Evolutionary conservation across 2,113 vertebrate species (phyloP).

Genomic region (Junco hyemalis): DNA sequence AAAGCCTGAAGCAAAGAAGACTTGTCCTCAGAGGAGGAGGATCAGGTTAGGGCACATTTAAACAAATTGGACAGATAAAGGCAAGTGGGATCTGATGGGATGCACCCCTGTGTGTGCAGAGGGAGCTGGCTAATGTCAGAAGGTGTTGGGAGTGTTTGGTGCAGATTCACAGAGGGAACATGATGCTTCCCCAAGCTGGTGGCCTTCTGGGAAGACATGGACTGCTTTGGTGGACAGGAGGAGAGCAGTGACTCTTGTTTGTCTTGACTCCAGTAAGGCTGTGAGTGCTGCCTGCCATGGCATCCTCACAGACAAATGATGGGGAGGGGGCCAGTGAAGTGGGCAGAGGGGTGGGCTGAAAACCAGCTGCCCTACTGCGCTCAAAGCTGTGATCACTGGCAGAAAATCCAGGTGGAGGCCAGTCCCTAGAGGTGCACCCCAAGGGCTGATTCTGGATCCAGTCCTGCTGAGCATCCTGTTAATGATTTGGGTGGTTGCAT

Average conservation of each 20-base stretch:
- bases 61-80: not conserved
- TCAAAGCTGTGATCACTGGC: not conserved
- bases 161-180: not conserved
- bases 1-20: not conserved
- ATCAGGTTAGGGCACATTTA: not conserved
- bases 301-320: not conserved
- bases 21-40: not conserved
- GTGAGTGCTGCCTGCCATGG: fast-evolving
- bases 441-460: not conserved
- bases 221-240: not conserved
- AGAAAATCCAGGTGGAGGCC: not conserved
- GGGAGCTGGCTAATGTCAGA: not conserved
- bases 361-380: not conserved
- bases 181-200: not conserved
- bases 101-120: not conserved
- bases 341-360: not conserved
- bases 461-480: not conserved
- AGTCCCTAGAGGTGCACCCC: not conserved
- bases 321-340: not conserved
- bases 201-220: not conserved
- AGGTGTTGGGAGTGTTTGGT: not conserved
- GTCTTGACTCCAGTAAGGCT: not conserved
- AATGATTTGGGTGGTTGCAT: not conserved
- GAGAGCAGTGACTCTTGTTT: not conserved
- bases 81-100: not conserved